phyloP scores from a whole-genome alignment of 2,888 invertebrate species.

The Nomada hirtipes region DNA sequence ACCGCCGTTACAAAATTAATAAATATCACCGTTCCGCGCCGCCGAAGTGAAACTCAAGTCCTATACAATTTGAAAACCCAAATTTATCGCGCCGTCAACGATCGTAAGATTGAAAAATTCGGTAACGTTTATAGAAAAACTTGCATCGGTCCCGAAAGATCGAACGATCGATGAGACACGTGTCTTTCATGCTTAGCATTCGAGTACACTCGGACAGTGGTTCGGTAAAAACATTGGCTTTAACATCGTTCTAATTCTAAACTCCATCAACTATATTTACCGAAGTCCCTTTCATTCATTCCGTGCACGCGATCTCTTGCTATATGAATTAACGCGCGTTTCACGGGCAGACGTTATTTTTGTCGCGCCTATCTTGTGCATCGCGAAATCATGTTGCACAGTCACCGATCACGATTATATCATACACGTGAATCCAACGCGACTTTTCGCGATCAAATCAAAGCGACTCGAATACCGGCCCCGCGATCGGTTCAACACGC shows the following conservation, averaged over 20 bases:
- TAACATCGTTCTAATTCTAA: constrained; percentile 71
- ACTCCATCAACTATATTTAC: constrained; percentile 69
- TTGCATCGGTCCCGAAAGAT: background rate
- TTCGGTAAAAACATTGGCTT: constrained; percentile 63
- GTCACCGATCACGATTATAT: constrained; percentile 22
- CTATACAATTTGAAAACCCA: no score
- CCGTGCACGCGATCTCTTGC: constrained; percentile 68
- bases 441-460: background rate
- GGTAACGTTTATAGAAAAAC: no score
- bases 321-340: constrained; percentile 69
- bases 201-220: background rate
- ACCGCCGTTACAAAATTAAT: no score
- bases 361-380: constrained; percentile 54
- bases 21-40: no score
- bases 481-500: background rate
- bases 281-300: constrained; percentile 70
- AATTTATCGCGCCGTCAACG: background rate
- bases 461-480: background rate
- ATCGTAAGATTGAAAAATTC: background rate
- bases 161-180: no score
- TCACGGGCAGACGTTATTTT: constrained; percentile 64
- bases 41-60: no score
- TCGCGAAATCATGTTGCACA: constrained; percentile 50
- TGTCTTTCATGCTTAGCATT: background rate
- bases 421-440: constrained; percentile 9